phyloP scores from a whole-genome alignment of 2,113 vertebrate genomes.

The Craseonycteris thonglongyai region DNA sequence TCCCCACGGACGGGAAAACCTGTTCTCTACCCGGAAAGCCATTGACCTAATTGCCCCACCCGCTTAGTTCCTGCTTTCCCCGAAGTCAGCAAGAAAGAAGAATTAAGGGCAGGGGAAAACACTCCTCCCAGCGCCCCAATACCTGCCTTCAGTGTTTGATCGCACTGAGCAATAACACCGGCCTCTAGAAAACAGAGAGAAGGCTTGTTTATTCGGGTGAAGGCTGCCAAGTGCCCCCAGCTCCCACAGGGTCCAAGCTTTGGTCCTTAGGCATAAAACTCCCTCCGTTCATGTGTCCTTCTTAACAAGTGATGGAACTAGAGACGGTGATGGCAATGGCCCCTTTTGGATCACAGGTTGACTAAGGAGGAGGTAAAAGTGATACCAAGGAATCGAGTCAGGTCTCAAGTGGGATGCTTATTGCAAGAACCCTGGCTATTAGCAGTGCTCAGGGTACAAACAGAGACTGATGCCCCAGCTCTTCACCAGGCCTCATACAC shows the following conservation, averaged over 20 bases:
- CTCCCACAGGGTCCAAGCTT: neutral
- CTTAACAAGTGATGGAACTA: neutral
- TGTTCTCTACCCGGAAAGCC: slow-evolving; percentile 12
- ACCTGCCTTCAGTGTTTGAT: neutral
- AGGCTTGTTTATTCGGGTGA: neutral
- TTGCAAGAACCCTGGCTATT: fast-evolving
- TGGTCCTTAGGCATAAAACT: neutral
- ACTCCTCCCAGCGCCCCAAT: neutral
- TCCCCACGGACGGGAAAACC: neutral
- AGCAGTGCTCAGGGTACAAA: fast-evolving
- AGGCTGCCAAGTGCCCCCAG: neutral
- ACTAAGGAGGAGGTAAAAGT: neutral
- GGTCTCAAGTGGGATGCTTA: neutral
- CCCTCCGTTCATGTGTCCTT: neutral
- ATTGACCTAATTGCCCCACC: slow-evolving; percentile 7
- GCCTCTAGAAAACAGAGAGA: neutral
- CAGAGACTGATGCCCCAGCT: neutral
- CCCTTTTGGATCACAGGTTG: neutral
- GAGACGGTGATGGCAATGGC: neutral
- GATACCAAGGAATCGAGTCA: neutral
- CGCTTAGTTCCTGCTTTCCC: neutral
- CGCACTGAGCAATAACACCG: neutral
- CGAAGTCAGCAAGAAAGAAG: slow-evolving; percentile 37
- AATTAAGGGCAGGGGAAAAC: neutral
- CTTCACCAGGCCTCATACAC: too few species aligned